phyloP scores from a whole-genome alignment of 2,113 vertebrate genomes.

The Hipposideros armiger region DNA sequence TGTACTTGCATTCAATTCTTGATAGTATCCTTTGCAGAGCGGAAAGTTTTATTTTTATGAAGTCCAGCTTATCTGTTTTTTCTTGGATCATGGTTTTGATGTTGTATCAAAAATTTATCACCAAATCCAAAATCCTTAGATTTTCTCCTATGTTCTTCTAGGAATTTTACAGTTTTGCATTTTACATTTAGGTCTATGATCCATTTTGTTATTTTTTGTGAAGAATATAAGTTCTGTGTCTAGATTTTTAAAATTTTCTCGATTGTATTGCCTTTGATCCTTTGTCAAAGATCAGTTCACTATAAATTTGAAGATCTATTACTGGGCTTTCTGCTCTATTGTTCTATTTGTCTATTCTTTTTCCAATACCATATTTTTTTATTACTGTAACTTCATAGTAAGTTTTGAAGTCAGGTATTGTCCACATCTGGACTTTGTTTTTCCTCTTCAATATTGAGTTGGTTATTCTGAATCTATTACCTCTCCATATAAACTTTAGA shows the following conservation, averaged over 20 bases:
- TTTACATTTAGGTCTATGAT: not conserved
- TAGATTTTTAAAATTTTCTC: not conserved
- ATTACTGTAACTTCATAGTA: not conserved
- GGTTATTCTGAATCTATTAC: not conserved
- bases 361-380: not conserved
- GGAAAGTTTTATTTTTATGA: constrained; percentile 11
- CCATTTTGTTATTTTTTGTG: not conserved
- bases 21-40: not conserved
- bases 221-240: not conserved
- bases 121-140: not conserved
- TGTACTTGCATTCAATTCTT: not conserved
- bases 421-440: not conserved
- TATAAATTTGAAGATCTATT: not conserved
- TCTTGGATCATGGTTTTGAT: not conserved
- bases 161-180: not conserved
- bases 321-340: not conserved
- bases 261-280: not conserved
- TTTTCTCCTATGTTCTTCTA: not conserved
- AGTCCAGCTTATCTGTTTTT: not conserved
- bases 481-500: not conserved
- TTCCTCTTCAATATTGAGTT: not conserved
- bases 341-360: not conserved
- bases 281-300: too few relatives aligned
- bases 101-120: not conserved
- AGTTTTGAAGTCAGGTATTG: not conserved